A percentile compares a stretch with the other conserved stretches of the same genome.
Conservation (phyloP, 1,140 invertebrate genomes). For the Drosophila bocki region DNA sequence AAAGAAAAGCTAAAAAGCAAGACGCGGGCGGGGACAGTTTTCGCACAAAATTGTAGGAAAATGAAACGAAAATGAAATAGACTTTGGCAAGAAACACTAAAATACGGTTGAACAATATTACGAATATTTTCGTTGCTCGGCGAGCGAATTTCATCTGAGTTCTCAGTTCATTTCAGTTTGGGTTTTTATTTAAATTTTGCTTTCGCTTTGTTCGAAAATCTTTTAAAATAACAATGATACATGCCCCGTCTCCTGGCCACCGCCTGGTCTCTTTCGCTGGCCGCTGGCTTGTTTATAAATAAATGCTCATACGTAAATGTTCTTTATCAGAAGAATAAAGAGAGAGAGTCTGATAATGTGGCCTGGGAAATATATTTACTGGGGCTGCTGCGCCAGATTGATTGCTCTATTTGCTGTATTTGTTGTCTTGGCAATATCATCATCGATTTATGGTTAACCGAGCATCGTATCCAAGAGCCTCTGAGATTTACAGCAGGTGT, state of each 20-base stretch:
- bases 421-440: conserved; percentile 23
- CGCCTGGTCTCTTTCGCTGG: conserved; percentile 20
- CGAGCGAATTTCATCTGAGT: conserved; percentile 29
- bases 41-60: conserved; percentile 45
- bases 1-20: background rate
- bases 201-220: conserved; percentile 64
- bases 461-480: background rate
- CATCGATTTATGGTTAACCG: conserved; percentile 11
- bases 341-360: conserved; percentile 33
- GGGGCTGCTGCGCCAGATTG: conserved; percentile 22
- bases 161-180: conserved; percentile 30
- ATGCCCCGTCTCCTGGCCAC: conserved; percentile 42
- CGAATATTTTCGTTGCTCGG: conserved; percentile 57
- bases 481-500: conserved; percentile 2
- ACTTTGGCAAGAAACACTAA: conserved; percentile 62
- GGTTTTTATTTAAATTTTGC: conserved; percentile 22
- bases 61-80: conserved; percentile 42
- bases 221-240: conserved; percentile 84
- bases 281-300: conserved; percentile 79
- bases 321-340: conserved; percentile 57
- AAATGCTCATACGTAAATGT: conserved; percentile 81
- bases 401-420: conserved; percentile 51
- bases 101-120: conserved; percentile 75
- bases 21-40: conserved; percentile 45
- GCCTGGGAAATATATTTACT: conserved; percentile 40